A percentile compares a stretch with the other conserved stretches of the same genome.
Evolutionary conservation across 1,140 invertebrate species (phyloP).

Genomic region (Drosophila littoralis): DNA sequence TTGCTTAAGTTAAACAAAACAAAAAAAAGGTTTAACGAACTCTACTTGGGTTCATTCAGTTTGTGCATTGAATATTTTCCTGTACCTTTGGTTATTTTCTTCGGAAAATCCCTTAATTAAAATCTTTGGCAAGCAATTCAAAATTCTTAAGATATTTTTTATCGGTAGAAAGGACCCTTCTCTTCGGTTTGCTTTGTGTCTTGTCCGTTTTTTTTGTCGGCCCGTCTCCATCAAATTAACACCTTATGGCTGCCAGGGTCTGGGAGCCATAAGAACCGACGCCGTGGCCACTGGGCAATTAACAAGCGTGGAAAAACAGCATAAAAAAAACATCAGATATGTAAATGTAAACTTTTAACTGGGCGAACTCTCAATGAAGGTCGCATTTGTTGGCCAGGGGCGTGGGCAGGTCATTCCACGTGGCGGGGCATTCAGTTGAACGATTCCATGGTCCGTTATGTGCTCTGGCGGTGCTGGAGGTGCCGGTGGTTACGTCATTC

Average conservation of each 20-base stretch:
- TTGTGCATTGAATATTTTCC: not conserved
- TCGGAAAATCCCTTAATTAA: not conserved
- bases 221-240: slow-evolving; percentile 45
- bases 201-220: not conserved
- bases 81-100: not conserved
- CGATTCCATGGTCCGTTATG: slow-evolving; percentile 28
- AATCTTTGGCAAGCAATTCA: not conserved
- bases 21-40: not conserved
- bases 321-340: slow-evolving; percentile 42
- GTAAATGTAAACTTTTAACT: slow-evolving; percentile 46
- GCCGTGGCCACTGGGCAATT: slow-evolving; percentile 67
- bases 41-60: not conserved
- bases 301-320: slow-evolving; percentile 48
- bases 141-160: not conserved
- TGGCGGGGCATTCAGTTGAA: not conserved
- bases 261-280: slow-evolving; percentile 59
- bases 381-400: not conserved
- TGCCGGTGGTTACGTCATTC: slow-evolving; percentile 66
- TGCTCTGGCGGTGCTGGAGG: slow-evolving; percentile 1
- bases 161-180: not conserved
- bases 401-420: not conserved
- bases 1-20: not conserved
- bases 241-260: slow-evolving; percentile 43
- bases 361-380: slow-evolving; percentile 39
- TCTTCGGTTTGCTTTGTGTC: not conserved